Evolutionary conservation across 1,140 invertebrate species (phyloP), one percentile per base, ranked within the genome.

Genomic region (Saccostrea cuccullata): DNA sequence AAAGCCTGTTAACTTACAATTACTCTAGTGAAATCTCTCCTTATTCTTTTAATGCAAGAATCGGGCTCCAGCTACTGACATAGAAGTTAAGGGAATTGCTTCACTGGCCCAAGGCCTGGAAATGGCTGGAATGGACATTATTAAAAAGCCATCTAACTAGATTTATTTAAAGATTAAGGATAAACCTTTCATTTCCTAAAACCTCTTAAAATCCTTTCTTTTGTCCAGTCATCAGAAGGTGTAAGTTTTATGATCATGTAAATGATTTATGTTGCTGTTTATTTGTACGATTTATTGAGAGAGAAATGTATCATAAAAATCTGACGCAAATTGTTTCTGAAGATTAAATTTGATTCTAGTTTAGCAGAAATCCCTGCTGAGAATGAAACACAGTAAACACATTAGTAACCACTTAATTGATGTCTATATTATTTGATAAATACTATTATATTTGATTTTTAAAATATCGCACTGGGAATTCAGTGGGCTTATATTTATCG

Each of bases 261-360:
- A 36, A 36, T 77, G 70, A 77, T 36, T 77, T 30, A 36, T 30
- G 26, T 30, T 30, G 70, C 23, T 77, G 23, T 77, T 67, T 77
- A 11, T 73, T 73, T 36, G 11, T 26, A 77, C 26, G 11, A 77
- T 77, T 77, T 77, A 77, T 77, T 36, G 23, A 36, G 70, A 36
- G 12, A 36, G 15, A 77, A 36, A 77, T 17, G 13, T 30, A 36
- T 30, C 26, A 13, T 11, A 77, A 77, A 77, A 36, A 77, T 67
- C 70, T 77, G 23, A 15, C 23, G 26, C 70, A 77, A 73, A 77
- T 77, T 77, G 70, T 77, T 77, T 77, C 12, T 8, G 70, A 77
- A 36, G 15, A 77, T 77, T 77, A 30, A 77, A 30, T 13, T 26
- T 23, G n/a, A 73, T 77, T 77, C 70, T 17, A 30, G 11, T 77